phyloP scores from a whole-genome alignment of 2,888 invertebrate genomes.

The Osmoderma eremita region DNA sequence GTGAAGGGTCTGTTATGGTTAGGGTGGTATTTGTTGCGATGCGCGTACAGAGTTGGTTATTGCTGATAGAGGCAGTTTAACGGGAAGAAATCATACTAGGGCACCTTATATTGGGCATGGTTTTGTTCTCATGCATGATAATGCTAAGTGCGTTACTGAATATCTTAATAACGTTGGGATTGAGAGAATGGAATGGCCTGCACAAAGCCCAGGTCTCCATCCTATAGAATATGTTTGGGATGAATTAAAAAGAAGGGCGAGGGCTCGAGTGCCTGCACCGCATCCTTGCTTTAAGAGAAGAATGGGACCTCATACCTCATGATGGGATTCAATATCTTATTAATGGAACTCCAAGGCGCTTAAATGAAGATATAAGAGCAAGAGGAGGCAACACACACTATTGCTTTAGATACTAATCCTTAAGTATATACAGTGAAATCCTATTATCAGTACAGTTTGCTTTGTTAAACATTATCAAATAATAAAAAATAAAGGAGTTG shows the following conservation, averaged over 20 bases:
- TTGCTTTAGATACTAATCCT: too few species aligned
- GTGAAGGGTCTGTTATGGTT: too few species aligned
- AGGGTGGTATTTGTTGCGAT: too few species aligned
- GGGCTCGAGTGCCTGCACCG: neutral
- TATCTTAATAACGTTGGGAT: neutral
- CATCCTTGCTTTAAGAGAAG: neutral
- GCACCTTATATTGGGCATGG: neutral
- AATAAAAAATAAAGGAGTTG: too few species aligned
- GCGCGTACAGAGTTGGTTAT: neutral
- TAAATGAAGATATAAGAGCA: too few species aligned
- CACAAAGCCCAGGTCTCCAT: neutral
- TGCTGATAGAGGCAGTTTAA: neutral
- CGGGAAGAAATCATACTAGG: neutral
- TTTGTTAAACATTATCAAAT: too few species aligned
- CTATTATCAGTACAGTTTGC: too few species aligned
- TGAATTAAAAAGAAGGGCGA: neutral
- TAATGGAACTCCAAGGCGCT: too few species aligned
- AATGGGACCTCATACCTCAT: too few species aligned
- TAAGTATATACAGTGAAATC: too few species aligned
- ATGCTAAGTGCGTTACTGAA: neutral
- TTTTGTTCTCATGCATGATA: neutral
- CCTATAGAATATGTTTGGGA: neutral
- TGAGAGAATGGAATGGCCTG: neutral
- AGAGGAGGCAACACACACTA: too few species aligned
- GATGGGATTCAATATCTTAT: too few species aligned